Percentiles rank a stretch among this genome's conserved stretches.
These are phyloP conservation scores for Varanus salvator DNA, from an alignment of 2,113 vertebrate species.

Conservation along the genomic window DNA sequence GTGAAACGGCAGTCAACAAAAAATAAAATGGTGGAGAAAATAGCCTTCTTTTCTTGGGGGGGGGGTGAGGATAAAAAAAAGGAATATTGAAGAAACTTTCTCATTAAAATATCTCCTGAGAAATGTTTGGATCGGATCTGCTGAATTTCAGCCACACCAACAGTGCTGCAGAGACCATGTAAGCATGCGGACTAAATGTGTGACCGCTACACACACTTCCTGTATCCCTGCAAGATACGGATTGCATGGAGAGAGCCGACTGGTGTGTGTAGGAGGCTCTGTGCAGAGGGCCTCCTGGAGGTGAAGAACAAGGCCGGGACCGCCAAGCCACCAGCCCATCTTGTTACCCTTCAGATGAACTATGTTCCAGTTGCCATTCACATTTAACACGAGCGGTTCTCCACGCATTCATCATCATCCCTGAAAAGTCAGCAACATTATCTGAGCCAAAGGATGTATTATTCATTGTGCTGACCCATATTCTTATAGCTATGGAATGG, in stretches of 20 bases:
- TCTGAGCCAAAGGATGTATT: slow-evolving; percentile 31
- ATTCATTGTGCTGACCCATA: slow-evolving; percentile 48
- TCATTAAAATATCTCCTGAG: neutral
- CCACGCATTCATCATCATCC: neutral
- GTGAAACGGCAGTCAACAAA: too few relatives aligned
- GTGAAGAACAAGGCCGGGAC: neutral
- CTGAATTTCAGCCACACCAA: neutral
- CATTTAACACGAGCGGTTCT: neutral
- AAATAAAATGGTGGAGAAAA: too few relatives aligned
- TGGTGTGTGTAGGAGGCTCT: neutral
- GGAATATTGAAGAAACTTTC: neutral
- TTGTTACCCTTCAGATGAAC: neutral
- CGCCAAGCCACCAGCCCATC: neutral
- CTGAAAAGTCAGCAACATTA: slow-evolving; percentile 18
- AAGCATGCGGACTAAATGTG: neutral
- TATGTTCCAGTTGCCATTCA: slow-evolving; percentile 21
- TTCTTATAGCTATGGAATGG: slow-evolving; percentile 56
- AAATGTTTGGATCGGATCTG: neutral
- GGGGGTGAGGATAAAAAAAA: neutral
- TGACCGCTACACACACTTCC: neutral
- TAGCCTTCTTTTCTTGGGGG: too few relatives aligned
- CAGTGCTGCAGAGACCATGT: neutral
- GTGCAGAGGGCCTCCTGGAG: neutral
- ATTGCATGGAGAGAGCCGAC: neutral
- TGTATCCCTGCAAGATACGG: neutral